Evolutionary conservation across 92 coral and sea anemone species (phyloP).

Genomic region (Palythoa caribaeorum): DNA sequence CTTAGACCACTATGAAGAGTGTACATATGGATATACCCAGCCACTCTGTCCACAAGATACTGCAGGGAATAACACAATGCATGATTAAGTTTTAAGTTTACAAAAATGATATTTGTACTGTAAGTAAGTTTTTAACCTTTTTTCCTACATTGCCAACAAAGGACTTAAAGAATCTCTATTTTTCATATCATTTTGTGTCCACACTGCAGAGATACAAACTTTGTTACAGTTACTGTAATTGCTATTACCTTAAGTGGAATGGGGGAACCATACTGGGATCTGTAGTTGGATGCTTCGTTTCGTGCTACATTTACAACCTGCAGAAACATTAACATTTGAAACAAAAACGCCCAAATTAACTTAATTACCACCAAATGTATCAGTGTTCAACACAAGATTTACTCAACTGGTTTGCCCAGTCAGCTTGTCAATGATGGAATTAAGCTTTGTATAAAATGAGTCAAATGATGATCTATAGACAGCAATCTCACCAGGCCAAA

Average conservation of each 20-base stretch:
- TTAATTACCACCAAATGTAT: background rate
- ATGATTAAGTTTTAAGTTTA: background rate
- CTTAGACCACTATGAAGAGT: constrained; percentile 96
- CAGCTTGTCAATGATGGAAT: no score
- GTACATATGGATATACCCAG: constrained; percentile 88
- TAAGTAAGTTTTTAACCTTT: no score
- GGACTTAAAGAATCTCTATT: no score
- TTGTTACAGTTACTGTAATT: no score
- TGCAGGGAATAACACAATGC: constrained; percentile 32
- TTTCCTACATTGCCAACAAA: no score
- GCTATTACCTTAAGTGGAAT: constrained; percentile 88
- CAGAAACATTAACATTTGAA: background rate
- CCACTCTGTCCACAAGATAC: constrained; percentile 92
- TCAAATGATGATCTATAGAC: no score
- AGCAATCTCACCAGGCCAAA: no score
- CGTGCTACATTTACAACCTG: constrained; percentile 94
- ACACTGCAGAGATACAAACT: background rate
- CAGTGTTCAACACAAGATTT: no score
- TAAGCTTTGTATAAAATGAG: no score
- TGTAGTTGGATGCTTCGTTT: constrained; percentile 97
- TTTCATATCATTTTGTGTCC: no score
- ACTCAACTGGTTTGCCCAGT: no score
- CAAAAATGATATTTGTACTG: no score
- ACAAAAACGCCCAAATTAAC: background rate
- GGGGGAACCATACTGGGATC: constrained; percentile 94